Percentiles rank a stretch among this genome's conserved stretches.
Evolutionary conservation across 2,888 invertebrate genomes (phyloP).

Genomic region (Monochamus alternatus): DNA sequence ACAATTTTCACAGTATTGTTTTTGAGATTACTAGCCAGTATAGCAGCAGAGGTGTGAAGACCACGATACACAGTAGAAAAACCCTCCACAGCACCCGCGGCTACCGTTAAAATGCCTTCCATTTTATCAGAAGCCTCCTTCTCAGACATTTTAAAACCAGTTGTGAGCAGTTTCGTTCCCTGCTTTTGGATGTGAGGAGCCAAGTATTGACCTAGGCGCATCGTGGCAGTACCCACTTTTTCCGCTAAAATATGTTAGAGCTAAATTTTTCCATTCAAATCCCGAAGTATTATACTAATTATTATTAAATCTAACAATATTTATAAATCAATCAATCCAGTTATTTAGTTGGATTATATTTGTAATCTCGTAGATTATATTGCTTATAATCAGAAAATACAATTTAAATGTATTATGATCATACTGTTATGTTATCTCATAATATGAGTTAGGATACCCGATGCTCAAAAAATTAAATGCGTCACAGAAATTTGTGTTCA

Average conservation of each 20-base stretch:
- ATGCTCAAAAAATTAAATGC: too few species aligned
- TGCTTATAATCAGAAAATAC: too few species aligned
- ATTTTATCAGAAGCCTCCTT: slow-evolving; percentile 74
- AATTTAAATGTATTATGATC: too few species aligned
- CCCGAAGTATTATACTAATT: too few species aligned
- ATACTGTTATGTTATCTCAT: too few species aligned
- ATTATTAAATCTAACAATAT: neutral
- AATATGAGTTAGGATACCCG: too few species aligned
- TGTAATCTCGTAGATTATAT: too few species aligned
- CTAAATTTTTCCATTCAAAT: neutral
- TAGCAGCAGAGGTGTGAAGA: slow-evolving; percentile 80
- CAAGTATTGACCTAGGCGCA: slow-evolving; percentile 77
- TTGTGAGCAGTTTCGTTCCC: slow-evolving; percentile 75
- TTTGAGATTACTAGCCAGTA: slow-evolving; percentile 77
- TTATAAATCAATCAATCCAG: neutral
- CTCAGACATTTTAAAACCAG: slow-evolving; percentile 73
- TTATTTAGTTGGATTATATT: too few species aligned
- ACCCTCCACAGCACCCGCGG: slow-evolving; percentile 82
- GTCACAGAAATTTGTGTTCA: too few species aligned
- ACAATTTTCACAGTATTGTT: slow-evolving; percentile 84
- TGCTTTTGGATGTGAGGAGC: slow-evolving; percentile 81
- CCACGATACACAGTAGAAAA: slow-evolving; percentile 81
- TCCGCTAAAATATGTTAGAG: slow-evolving; percentile 66
- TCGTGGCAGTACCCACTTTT: slow-evolving; percentile 79
- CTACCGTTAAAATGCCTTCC: slow-evolving; percentile 77